These are phyloP conservation scores for Nesospiza acunhae DNA, from an alignment of 2,113 vertebrate genomes.

Conservation along the genomic window DNA sequence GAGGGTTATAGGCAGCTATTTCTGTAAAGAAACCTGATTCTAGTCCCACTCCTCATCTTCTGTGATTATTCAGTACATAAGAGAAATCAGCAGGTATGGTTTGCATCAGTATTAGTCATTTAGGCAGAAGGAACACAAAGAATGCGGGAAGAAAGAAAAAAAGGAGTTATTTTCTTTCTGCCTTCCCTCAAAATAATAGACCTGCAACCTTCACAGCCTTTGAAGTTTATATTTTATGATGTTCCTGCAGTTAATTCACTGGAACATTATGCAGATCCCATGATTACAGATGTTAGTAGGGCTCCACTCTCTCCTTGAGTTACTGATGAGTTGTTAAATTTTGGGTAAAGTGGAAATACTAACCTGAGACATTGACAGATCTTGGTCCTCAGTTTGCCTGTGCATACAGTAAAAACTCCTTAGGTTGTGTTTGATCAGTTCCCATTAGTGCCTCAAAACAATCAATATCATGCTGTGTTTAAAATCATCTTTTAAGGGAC, in stretches of 20 bases:
- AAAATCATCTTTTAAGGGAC: constrained; percentile 62
- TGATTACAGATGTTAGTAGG: neutral
- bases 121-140: neutral
- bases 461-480: constrained; percentile 67
- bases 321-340: constrained; percentile 1
- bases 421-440: constrained; percentile 29
- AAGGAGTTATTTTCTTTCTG: neutral
- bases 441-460: constrained; percentile 36
- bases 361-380: neutral
- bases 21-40: neutral
- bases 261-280: neutral
- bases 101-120: neutral
- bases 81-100: neutral
- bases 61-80: neutral
- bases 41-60: neutral
- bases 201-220: neutral
- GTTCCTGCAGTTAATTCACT: neutral
- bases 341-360: constrained; percentile 11
- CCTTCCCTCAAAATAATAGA: neutral
- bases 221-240: neutral
- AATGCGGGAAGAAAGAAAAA: neutral
- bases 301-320: neutral
- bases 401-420: constrained; percentile 19
- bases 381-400: neutral
- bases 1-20: neutral